These are phyloP conservation scores for Gandaritis pyraliata DNA, from an alignment of 2,888 invertebrate species.

Conservation along the genomic window DNA sequence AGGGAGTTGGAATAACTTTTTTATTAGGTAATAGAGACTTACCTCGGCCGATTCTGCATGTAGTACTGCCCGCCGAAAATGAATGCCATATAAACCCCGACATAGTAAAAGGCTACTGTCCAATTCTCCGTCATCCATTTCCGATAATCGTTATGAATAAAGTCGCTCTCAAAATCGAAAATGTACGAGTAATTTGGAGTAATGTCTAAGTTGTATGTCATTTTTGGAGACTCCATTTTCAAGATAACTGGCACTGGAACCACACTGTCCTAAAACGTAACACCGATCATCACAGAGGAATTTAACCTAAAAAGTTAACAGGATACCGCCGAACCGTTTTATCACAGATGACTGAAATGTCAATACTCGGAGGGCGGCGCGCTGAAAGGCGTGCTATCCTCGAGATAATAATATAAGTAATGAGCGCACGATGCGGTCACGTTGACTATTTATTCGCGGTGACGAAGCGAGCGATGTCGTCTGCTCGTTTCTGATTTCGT, in stretches of 20 bases:
- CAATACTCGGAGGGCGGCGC: conserved; percentile 61
- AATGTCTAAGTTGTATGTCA: conserved; percentile 81
- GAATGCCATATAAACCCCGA: conserved; percentile 95
- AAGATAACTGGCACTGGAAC: conserved; percentile 52
- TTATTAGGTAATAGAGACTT: conserved; percentile 48
- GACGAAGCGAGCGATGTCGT: conserved; percentile 59
- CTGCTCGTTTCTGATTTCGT: conserved; percentile 59
- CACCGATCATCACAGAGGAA: conserved; percentile 77
- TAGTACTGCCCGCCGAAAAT: conserved; percentile 97
- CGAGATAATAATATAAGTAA: conserved; percentile 63
- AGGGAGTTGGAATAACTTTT: neutral
- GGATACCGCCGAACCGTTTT: conserved; percentile 69
- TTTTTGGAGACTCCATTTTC: conserved; percentile 70
- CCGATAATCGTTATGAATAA: conserved; percentile 94
- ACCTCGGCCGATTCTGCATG: conserved; percentile 95
- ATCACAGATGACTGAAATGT: conserved; percentile 78
- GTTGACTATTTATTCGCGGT: conserved; percentile 73
- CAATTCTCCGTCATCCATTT: conserved; percentile 99
- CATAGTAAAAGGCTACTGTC: conserved; percentile 95
- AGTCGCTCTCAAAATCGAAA: conserved; percentile 97
- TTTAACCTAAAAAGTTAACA: conserved; percentile 74
- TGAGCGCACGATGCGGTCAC: conserved; percentile 64
- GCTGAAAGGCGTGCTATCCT: conserved; percentile 62
- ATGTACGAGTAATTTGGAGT: conserved; percentile 96
- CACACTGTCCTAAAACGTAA: conserved; percentile 57